Percentiles rank a stretch among this genome's conserved stretches.
Conservation (phyloP, 35 echinoderm and acorn worm genomes). For the Ptychodera flava region DNA sequence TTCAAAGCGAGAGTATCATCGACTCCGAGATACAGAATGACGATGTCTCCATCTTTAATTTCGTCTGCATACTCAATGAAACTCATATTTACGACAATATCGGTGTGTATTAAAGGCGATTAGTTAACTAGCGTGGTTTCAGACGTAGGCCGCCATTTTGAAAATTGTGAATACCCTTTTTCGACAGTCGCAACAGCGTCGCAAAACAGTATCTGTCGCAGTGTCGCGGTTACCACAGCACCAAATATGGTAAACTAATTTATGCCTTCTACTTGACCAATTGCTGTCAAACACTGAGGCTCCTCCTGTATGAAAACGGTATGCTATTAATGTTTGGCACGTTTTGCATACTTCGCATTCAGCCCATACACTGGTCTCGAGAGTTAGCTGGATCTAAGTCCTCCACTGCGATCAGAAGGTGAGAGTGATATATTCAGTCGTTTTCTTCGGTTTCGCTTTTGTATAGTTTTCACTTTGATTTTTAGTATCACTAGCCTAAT, state of each 20-base stretch:
- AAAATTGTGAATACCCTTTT: neutral
- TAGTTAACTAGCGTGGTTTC: neutral
- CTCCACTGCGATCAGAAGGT: neutral
- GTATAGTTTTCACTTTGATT: too few species aligned
- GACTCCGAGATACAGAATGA: constrained; percentile 62
- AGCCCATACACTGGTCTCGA: neutral
- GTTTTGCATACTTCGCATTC: neutral
- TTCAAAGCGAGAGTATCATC: constrained; percentile 61
- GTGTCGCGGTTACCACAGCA: neutral
- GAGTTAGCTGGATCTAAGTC: neutral
- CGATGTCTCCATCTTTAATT: constrained; percentile 56
- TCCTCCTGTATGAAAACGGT: neutral
- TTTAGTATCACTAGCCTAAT: too few species aligned
- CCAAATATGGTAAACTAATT: neutral
- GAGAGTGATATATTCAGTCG: too few species aligned
- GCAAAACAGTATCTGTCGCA: neutral
- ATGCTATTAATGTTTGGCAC: neutral
- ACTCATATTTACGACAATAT: constrained; percentile 82
- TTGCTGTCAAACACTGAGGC: neutral
- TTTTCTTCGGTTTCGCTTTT: too few species aligned
- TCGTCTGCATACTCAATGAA: constrained; percentile 52
- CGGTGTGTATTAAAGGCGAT: too few species aligned
- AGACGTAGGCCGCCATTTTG: neutral
- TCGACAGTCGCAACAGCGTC: neutral
- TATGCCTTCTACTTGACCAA: neutral